Evolutionary conservation across 2,113 vertebrate genomes (phyloP), one percentile per base, ranked within the genome.

Genomic region (Peromyscus maniculatus): DNA sequence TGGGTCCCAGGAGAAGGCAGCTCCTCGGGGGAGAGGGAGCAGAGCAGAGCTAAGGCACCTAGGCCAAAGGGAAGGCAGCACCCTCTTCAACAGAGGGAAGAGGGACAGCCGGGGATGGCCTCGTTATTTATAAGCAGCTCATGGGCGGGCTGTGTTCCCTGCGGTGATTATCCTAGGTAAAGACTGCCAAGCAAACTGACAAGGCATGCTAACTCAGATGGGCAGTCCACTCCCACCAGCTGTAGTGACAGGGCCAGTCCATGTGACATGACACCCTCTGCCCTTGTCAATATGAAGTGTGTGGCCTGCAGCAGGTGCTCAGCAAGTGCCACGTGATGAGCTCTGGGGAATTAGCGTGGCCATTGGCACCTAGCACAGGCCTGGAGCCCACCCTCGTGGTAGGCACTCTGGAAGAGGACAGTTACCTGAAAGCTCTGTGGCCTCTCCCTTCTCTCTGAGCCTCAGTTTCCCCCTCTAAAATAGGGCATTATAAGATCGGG

Each of bases 141-240:
- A 4, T 0, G 26, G 57, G 1, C 2, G 0, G 2, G 3, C 33
- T 17, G 39, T 0, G 2, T 66, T 82, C 28, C 52, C 8, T 5
- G 16, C 1, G 2, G 3, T 59, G 0, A 0, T 26, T 3, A 8
- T 4, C 79, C 46, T 33, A 21, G 62, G 19, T 5, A 1, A 21
- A 6, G 46, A 46, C 89, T 28, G 46, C 46, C 43, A 1, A 15
- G 26, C 24, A 36, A n/a, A 36, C 74, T n/a, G 26, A 11, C 46
- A 0, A 72, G n/a, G 13, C 64, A 57, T 69, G 11, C 24, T 9
- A 4, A 43, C 74, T 43, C 26, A 16, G 43, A 12, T 8, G n/a
- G 43, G 67, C 49, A 26, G 0, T 43, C 72, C 5, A 13, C 21
- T n/a, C 55, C 19, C 43, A 15, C 43, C 46, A 74, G 86, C 71